phyloP scores from a whole-genome alignment of 1,140 invertebrate genomes.

The Rhagoletis zephyria region DNA sequence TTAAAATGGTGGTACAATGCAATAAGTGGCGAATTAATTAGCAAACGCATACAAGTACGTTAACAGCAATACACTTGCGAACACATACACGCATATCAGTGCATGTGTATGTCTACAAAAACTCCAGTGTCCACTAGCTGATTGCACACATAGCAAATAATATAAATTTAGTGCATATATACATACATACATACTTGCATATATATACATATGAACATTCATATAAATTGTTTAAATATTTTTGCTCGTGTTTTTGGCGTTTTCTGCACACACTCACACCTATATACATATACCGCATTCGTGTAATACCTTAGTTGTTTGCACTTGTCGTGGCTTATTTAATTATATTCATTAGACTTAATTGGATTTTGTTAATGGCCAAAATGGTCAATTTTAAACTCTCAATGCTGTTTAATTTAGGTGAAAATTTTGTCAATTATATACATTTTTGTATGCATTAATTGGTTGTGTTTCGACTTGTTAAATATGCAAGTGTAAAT shows the following conservation, averaged over 20 bases:
- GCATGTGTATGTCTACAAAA: neutral
- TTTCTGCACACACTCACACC: neutral
- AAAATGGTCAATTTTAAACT: neutral
- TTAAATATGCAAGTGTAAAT: neutral
- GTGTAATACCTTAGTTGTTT: neutral
- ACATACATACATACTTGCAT: neutral
- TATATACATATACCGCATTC: neutral
- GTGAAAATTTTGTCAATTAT: slow-evolving; percentile 1
- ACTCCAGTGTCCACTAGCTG: too few species aligned
- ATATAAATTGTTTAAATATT: neutral
- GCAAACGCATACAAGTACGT: neutral
- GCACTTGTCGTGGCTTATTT: slow-evolving; percentile 16
- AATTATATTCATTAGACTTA: slow-evolving; percentile 23
- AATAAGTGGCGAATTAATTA: slow-evolving; percentile 42
- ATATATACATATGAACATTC: neutral
- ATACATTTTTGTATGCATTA: neutral
- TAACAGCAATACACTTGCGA: too few species aligned
- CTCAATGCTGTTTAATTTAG: slow-evolving; percentile 10
- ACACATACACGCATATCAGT: neutral
- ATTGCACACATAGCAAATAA: too few species aligned
- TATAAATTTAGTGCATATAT: too few species aligned
- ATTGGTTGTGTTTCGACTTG: neutral
- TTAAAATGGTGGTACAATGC: slow-evolving; percentile 19
- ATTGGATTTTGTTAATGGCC: slow-evolving; percentile 11
- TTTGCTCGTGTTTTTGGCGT: neutral